Conservation (phyloP, 2,797 vertebrate genomes). For the Oryzias dopingdopingensis region DNA sequence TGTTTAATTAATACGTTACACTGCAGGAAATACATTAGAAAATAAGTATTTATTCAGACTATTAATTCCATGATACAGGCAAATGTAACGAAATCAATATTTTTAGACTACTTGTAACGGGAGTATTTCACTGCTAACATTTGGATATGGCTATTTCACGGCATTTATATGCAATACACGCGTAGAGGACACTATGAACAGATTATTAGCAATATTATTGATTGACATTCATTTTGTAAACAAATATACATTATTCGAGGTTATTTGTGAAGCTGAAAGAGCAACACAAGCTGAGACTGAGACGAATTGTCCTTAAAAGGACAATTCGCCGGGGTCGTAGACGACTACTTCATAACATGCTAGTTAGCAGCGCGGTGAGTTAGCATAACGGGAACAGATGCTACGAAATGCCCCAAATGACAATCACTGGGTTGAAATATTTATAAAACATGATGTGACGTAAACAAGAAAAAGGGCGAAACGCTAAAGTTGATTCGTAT, state of each 20-base stretch:
- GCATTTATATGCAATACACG: constrained; percentile 17
- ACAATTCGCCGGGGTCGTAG: constrained; percentile 34
- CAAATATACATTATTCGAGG: background rate
- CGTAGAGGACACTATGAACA: constrained; percentile 1
- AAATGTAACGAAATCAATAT: no score
- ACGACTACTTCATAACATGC: constrained; percentile 37
- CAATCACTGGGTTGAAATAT: background rate
- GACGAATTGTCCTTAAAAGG: constrained; percentile 54
- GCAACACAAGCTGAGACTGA: constrained; percentile 18
- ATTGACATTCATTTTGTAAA: background rate
- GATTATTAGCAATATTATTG: background rate
- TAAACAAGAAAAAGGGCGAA: rapidly evolving
- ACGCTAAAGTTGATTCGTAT: background rate
- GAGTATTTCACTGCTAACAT: constrained; percentile 6
- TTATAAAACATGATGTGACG: background rate
- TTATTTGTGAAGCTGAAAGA: constrained; percentile 6
- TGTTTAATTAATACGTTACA: background rate
- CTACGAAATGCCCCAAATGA: constrained; percentile 1
- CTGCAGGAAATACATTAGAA: background rate
- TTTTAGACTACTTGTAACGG: no score
- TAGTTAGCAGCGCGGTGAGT: constrained; percentile 55
- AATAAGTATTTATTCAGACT: background rate
- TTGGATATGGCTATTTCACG: constrained; percentile 34
- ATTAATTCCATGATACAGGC: no score
- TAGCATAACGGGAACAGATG: constrained; percentile 47